Evolutionary conservation across 1,140 invertebrate species (phyloP).

Genomic region (Scaptomyza graminum): DNA sequence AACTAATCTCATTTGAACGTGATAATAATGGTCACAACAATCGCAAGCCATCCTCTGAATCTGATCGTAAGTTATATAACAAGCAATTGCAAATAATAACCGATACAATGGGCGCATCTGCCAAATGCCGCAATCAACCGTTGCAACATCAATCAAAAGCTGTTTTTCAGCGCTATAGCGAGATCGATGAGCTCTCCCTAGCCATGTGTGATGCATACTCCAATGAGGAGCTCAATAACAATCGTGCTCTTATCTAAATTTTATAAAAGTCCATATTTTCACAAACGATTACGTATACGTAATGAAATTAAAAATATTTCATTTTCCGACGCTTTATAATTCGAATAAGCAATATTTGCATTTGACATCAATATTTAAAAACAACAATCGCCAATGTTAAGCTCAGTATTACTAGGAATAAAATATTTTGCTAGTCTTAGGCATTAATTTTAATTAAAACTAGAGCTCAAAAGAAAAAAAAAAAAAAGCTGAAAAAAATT

Average conservation of each 20-base stretch:
- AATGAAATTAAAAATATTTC: constrained; percentile 12
- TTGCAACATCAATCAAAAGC: constrained; percentile 20
- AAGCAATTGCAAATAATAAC: constrained; percentile 81
- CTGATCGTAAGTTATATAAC: constrained; percentile 72
- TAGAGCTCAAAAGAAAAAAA: constrained; percentile 17
- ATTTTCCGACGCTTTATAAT: constrained; percentile 17
- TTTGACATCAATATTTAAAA: not conserved
- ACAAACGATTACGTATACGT: not conserved
- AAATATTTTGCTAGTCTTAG: constrained; percentile 62
- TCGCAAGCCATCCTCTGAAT: constrained; percentile 59
- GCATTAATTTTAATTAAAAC: constrained; percentile 13
- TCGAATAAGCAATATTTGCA: constrained; percentile 21
- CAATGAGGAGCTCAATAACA: constrained; percentile 56
- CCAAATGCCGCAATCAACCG: constrained; percentile 22
- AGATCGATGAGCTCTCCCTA: constrained; percentile 59
- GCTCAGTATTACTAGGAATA: constrained; percentile 21
- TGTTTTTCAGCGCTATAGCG: constrained; percentile 63
- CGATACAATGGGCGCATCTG: constrained; percentile 60
- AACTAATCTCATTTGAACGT: constrained; percentile 44
- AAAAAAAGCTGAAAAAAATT: constrained; percentile 33
- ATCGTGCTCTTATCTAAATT: constrained; percentile 46
- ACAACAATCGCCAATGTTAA: constrained; percentile 8
- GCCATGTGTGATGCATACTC: constrained; percentile 38
- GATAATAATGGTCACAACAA: constrained; percentile 50
- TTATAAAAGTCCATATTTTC: not conserved